These are phyloP conservation scores for Campylomormyrus tamandua DNA, from an alignment of 2,113 vertebrate genomes.

Conservation along the genomic window DNA sequence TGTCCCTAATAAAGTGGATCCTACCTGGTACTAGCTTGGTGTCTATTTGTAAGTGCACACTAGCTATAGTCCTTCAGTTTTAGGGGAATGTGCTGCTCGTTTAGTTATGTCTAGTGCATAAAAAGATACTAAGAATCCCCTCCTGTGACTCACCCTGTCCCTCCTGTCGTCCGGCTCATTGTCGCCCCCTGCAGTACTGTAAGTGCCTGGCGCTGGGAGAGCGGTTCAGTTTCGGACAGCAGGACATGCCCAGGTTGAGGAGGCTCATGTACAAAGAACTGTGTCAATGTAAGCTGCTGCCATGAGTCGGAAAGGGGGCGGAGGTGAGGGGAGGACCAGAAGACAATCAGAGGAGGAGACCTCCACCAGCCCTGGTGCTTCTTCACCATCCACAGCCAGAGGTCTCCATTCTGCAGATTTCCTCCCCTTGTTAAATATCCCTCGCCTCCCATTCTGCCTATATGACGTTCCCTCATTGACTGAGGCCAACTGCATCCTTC, in stretches of 20 bases:
- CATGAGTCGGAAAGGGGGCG: conserved; percentile 56
- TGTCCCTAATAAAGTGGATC: too few species aligned
- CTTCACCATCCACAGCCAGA: conserved; percentile 35
- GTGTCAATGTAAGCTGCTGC: conserved; percentile 82
- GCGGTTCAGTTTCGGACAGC: conserved; percentile 78
- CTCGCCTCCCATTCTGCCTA: neutral
- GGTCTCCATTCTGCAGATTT: neutral
- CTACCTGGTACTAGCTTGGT: neutral
- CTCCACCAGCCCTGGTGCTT: neutral
- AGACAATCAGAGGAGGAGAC: conserved; percentile 16
- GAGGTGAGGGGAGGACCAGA: neutral
- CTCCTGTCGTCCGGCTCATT: neutral
- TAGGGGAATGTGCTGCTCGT: neutral
- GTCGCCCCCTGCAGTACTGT: conserved; percentile 66
- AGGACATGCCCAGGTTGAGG: conserved; percentile 84
- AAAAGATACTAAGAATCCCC: neutral
- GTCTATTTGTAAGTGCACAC: neutral
- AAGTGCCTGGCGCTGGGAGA: conserved; percentile 81
- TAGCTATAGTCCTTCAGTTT: neutral
- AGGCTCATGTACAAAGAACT: conserved; percentile 93
- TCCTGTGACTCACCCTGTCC: conserved; percentile 19
- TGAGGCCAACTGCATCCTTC: neutral
- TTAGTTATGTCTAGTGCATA: neutral
- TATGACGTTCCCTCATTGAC: neutral
- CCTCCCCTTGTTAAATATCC: neutral